Conservation (phyloP, 2,797 vertebrate genomes). For the Phoxinus dragarum region DNA sequence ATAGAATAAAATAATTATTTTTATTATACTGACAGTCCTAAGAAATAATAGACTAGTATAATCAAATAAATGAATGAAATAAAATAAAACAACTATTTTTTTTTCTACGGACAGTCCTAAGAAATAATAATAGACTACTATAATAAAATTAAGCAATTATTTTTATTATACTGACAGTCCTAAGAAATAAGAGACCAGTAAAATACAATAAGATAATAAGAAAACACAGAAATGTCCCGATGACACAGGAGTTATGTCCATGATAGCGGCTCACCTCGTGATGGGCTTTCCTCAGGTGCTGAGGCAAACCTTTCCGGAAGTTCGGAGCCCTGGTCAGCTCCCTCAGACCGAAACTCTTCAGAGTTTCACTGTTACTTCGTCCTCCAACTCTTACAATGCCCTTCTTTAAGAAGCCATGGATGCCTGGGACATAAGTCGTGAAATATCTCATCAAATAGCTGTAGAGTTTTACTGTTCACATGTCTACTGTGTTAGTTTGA, state of each 20-base stretch:
- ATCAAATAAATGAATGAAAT: background rate
- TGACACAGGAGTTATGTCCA: background rate
- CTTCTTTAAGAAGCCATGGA: conserved; percentile 76
- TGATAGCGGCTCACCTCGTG: conserved; percentile 72
- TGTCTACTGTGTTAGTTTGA: background rate
- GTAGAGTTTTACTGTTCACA: background rate
- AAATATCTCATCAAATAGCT: background rate
- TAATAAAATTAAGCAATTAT: background rate
- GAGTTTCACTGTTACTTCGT: conserved; percentile 86
- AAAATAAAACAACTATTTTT: background rate
- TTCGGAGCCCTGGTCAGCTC: conserved; percentile 74
- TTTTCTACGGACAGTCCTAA: background rate
- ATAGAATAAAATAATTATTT: no score
- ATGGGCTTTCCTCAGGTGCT: conserved; percentile 75
- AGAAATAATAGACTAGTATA: background rate
- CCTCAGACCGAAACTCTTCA: conserved; percentile 85
- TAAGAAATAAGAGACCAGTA: background rate
- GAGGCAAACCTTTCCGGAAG: conserved; percentile 68
- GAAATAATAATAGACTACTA: accelerated
- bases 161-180: background rate
- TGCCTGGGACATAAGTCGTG: conserved; percentile 75
- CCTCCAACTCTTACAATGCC: conserved; percentile 91
- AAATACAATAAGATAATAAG: background rate
- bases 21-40: background rate
- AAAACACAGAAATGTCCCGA: background rate